These are phyloP conservation scores for Tamandua tetradactyla DNA, from an alignment of 2,797 vertebrate genomes.

Conservation along the genomic window DNA sequence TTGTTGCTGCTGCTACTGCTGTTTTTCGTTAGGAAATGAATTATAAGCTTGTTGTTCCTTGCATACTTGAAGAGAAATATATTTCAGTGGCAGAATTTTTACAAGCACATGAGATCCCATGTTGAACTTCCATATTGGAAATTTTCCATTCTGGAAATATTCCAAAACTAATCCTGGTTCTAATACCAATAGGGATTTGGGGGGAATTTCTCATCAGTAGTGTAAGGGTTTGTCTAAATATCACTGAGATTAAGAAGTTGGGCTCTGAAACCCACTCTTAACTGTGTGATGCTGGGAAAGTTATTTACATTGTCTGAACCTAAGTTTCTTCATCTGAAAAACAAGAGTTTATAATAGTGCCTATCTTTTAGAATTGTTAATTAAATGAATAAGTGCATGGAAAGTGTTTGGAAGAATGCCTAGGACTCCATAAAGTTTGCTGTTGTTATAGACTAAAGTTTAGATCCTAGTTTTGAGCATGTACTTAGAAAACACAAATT, in stretches of 20 bases:
- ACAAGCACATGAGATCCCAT: neutral
- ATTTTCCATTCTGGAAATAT: neutral
- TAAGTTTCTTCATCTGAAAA: neutral
- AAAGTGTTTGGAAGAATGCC: neutral
- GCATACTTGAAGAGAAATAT: neutral
- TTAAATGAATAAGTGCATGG: neutral
- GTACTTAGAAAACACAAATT: neutral
- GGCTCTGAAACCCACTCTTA: neutral
- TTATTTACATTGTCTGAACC: neutral
- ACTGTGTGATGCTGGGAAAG: neutral
- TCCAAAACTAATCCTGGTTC: neutral
- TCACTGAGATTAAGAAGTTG: neutral
- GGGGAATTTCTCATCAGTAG: neutral
- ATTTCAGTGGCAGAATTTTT: slow-evolving; percentile 20
- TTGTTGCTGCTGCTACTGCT: neutral
- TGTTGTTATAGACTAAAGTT: neutral
- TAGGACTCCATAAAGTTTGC: neutral
- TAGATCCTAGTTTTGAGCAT: neutral
- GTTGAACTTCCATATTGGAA: neutral
- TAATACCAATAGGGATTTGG: neutral
- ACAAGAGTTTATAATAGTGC: neutral
- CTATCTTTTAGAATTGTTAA: neutral
- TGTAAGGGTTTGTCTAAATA: neutral
- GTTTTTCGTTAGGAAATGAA: neutral
- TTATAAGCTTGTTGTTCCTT: neutral